Percentiles rank a stretch among this genome's conserved stretches.
Conservation (phyloP, 1,140 invertebrate genomes). For the Magallana ariakensis region DNA sequence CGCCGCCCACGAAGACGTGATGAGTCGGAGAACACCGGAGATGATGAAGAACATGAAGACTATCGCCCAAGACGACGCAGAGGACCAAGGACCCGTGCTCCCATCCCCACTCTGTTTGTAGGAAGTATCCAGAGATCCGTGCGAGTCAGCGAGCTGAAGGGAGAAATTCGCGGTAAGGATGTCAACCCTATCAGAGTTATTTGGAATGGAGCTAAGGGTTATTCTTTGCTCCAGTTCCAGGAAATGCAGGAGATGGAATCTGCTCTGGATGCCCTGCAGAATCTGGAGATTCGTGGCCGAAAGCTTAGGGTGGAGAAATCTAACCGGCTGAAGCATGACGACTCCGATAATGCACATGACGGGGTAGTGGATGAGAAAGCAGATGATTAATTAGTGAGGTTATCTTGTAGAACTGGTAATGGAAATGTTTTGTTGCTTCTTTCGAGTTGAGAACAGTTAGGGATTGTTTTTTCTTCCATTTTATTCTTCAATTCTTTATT, state of each 20-base stretch:
- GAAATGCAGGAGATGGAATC: slow-evolving; percentile 64
- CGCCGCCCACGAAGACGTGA: slow-evolving; percentile 54
- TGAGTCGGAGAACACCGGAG: slow-evolving; percentile 53
- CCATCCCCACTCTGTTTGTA: slow-evolving; percentile 60
- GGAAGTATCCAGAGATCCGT: slow-evolving; percentile 60
- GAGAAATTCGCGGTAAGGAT: slow-evolving; percentile 68
- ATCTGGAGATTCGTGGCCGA: slow-evolving; percentile 65
- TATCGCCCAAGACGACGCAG: slow-evolving; percentile 56
- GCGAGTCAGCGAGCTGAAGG: slow-evolving; percentile 63
- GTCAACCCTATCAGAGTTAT: slow-evolving; percentile 62
- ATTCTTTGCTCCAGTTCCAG: slow-evolving; percentile 54
- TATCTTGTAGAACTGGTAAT: background rate
- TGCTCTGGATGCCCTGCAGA: slow-evolving; percentile 66
- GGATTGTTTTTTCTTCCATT: slow-evolving; percentile 7
- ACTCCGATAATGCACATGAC: background rate
- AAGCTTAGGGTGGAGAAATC: slow-evolving; percentile 53
- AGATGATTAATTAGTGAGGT: background rate
- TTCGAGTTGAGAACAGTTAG: slow-evolving; percentile 18
- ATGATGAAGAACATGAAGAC: slow-evolving; percentile 61
- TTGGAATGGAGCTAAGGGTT: slow-evolving; percentile 55
- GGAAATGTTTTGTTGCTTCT: slow-evolving; percentile 16
- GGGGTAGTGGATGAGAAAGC: background rate
- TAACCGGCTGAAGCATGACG: slow-evolving; percentile 49
- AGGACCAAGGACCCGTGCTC: slow-evolving; percentile 57
- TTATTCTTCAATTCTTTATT: background rate